These are phyloP conservation scores for Nyctibius bracteatus DNA, from an alignment of 2,113 vertebrate genomes.

Conservation along the genomic window DNA sequence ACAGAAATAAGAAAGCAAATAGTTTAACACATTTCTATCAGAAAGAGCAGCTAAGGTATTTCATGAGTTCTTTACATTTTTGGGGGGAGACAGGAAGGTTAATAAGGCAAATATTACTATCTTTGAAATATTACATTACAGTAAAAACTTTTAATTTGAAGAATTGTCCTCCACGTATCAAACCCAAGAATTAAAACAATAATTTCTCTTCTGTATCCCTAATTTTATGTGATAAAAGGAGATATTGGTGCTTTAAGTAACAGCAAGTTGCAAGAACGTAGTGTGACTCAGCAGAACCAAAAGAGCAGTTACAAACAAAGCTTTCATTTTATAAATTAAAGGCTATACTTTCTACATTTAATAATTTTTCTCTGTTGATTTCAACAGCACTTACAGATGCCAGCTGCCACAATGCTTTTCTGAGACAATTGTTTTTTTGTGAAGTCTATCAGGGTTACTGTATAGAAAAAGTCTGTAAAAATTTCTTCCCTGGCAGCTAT, in stretches of 20 bases:
- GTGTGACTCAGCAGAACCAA: background rate
- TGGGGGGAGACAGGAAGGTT: background rate
- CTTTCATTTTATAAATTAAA: background rate
- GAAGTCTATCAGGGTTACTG: background rate
- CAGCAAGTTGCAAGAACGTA: background rate
- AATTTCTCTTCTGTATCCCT: background rate
- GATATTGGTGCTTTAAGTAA: background rate
- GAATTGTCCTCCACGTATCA: background rate
- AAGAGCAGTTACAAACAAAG: background rate
- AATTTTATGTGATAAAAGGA: background rate
- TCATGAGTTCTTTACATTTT: background rate
- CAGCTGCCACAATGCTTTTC: background rate
- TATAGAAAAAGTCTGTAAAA: background rate
- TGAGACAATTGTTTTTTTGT: fast-evolving
- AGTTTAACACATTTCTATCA: background rate
- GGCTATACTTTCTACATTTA: background rate
- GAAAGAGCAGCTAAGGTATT: background rate
- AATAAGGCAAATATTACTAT: background rate
- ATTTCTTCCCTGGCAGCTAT: background rate
- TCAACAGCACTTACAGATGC: background rate
- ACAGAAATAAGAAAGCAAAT: background rate
- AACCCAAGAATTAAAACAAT: background rate
- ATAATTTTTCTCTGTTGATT: background rate
- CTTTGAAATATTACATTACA: background rate
- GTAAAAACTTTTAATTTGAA: background rate